Evolutionary conservation across 2,888 invertebrate genomes (phyloP).

Genomic region (Nomada fucata): DNA sequence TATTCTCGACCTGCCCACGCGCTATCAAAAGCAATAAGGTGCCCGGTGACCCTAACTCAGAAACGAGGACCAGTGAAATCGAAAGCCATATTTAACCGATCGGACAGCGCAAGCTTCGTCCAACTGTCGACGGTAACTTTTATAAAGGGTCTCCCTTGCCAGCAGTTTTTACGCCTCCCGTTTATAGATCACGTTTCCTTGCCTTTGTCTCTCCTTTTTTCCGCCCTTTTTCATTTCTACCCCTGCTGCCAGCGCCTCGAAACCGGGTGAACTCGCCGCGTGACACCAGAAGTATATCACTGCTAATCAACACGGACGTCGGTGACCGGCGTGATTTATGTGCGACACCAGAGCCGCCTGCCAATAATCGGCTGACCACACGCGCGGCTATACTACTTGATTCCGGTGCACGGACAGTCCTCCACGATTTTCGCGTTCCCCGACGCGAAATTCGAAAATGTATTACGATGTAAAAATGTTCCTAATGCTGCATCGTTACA

Average conservation of each 20-base stretch:
- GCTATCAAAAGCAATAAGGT: no score
- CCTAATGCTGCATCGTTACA: no score
- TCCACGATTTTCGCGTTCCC: background rate
- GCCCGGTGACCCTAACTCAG: no score
- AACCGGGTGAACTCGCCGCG: conserved; percentile 59
- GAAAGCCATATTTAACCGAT: conserved; percentile 45
- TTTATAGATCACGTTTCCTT: conserved; percentile 48
- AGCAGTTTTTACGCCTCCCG: conserved; percentile 45
- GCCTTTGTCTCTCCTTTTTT: conserved; percentile 36
- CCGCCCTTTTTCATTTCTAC: background rate
- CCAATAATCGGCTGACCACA: conserved; percentile 66
- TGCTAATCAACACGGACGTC: conserved; percentile 73
- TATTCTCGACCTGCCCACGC: no score
- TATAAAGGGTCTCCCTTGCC: conserved; percentile 23
- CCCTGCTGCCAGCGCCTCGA: conserved; percentile 9
- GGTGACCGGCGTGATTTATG: conserved; percentile 72
- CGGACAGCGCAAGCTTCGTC: conserved; percentile 31
- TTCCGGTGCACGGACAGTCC: background rate
- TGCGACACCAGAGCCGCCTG: conserved; percentile 65
- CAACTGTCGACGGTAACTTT: conserved; percentile 35
- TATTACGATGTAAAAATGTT: no score
- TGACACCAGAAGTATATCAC: conserved; percentile 73
- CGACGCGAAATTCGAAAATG: background rate
- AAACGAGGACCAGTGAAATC: conserved; percentile 15
- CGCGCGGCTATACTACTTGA: conserved; percentile 33